Percentiles rank a stretch among this genome's conserved stretches.
These are phyloP conservation scores for Anolis apletophallus DNA, from an alignment of 2,797 vertebrate genomes.

Conservation along the genomic window DNA sequence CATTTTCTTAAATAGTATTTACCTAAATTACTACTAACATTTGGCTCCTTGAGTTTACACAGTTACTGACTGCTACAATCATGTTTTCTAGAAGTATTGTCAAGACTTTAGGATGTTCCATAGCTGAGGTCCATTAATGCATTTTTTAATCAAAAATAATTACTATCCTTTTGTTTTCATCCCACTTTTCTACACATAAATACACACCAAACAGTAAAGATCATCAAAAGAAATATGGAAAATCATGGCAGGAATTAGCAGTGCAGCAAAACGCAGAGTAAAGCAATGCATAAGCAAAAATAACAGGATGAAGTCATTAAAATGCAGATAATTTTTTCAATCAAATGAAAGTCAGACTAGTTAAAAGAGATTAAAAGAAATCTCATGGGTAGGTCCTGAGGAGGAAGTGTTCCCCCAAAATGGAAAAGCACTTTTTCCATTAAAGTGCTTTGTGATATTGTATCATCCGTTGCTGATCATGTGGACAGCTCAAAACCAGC, in stretches of 20 bases:
- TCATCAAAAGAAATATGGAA: neutral
- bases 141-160: neutral
- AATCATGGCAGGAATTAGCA: neutral
- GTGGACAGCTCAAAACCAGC: neutral
- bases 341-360: neutral
- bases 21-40: neutral
- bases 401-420: neutral
- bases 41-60: neutral
- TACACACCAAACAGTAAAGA: neutral
- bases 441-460: neutral
- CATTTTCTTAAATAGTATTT: neutral
- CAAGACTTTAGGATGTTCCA: neutral
- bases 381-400: neutral
- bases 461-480: neutral
- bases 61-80: constrained; percentile 42
- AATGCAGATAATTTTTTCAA: neutral
- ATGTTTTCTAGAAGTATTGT: neutral
- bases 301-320: neutral
- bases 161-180: neutral
- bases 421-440: too few relatives aligned
- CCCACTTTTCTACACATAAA: neutral
- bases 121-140: neutral
- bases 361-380: neutral
- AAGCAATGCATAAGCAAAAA: neutral
- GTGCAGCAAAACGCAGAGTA: neutral